Conservation (phyloP, 2,797 vertebrate species). For the Pelodytes ibericus region DNA sequence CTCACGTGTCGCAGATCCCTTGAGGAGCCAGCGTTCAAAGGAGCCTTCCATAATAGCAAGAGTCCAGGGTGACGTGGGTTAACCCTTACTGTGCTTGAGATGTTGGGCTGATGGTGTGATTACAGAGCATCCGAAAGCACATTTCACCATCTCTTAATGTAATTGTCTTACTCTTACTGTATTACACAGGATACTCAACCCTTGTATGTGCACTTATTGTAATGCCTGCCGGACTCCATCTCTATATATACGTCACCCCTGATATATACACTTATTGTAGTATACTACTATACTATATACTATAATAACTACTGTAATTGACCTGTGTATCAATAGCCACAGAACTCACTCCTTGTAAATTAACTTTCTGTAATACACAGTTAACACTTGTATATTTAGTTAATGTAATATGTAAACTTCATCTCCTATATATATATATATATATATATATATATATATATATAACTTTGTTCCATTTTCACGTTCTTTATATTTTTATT, state of each 20-base stretch:
- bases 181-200: not conserved
- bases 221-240: not conserved
- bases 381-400: not conserved
- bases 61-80: not conserved
- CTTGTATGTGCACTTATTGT: not conserved
- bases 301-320: not conserved
- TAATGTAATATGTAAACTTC: not conserved
- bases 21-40: constrained; percentile 17
- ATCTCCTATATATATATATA: too few species aligned
- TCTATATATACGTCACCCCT: not conserved
- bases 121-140: too few species aligned
- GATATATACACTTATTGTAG: not conserved
- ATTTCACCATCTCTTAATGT: not conserved
- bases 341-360: not conserved
- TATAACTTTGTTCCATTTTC: too few species aligned
- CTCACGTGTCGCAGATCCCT: constrained; percentile 18
- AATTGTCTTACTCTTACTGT: not conserved
- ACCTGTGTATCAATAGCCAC: not conserved
- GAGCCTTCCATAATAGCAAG: not conserved
- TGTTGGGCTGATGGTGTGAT: not conserved
- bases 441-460: too few species aligned
- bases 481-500: too few species aligned
- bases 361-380: not conserved
- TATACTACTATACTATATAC: not conserved
- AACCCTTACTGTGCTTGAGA: not conserved